Evolutionary conservation across 2,888 invertebrate genomes (phyloP).

Genomic region (Chouioia cunea): DNA sequence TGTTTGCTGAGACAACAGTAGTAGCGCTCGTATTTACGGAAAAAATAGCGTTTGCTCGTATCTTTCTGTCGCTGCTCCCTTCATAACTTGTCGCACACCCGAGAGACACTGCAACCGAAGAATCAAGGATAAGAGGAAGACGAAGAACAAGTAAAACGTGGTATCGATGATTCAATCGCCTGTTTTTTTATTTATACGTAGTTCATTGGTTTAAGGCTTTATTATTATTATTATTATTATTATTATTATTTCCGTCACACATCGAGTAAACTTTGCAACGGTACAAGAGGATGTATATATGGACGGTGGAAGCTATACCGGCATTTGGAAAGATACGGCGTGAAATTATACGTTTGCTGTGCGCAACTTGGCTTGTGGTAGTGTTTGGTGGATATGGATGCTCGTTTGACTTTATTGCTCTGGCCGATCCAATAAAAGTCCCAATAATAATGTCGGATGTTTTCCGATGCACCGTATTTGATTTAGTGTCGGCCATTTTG

Average conservation of each 20-base stretch:
- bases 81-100: neutral
- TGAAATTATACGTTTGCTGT: conserved; percentile 54
- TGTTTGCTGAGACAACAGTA: conserved; percentile 42
- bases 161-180: neutral
- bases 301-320: conserved; percentile 42
- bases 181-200: conserved; percentile 3
- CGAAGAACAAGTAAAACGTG: no score
- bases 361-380: conserved; percentile 18
- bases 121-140: no score
- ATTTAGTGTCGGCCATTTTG: conserved; percentile 69
- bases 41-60: conserved; percentile 31
- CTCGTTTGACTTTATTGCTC: conserved; percentile 59
- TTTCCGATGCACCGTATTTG: conserved; percentile 68
- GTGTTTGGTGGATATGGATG: no score
- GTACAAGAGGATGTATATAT: neutral
- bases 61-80: conserved; percentile 1
- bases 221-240: no score
- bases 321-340: conserved; percentile 51
- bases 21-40: conserved; percentile 26
- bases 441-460: conserved; percentile 69
- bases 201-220: no score
- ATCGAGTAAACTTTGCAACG: no score
- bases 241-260: no score
- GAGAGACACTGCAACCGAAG: no score
- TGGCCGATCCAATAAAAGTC: conserved; percentile 67